phyloP scores from a whole-genome alignment of 2,797 vertebrate species.

The Lepilemur septentrionalis region DNA sequence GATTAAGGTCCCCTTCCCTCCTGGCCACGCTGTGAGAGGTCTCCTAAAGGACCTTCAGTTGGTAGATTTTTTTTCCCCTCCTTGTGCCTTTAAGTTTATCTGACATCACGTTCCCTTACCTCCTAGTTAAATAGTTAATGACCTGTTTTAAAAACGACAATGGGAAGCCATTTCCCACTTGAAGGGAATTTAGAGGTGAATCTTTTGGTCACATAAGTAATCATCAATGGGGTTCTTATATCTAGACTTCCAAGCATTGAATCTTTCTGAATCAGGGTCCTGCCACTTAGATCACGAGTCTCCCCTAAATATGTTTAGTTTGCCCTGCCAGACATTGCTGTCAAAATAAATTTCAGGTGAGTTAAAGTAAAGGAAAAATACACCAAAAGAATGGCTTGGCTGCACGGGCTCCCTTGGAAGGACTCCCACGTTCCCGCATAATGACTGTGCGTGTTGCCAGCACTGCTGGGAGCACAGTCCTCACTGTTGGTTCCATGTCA shows the following conservation, averaged over 20 bases:
- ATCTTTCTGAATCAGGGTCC: not conserved
- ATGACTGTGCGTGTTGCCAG: not conserved
- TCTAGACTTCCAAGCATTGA: not conserved
- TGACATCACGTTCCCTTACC: not conserved
- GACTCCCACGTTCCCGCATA: not conserved
- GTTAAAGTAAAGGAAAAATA: constrained; percentile 40
- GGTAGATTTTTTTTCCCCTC: not conserved
- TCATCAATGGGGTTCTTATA: not conserved
- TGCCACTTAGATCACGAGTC: not conserved
- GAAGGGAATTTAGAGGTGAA: constrained; percentile 49
- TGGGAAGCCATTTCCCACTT: constrained; percentile 32
- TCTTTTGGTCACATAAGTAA: not conserved
- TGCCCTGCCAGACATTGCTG: not conserved
- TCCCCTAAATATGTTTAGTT: not conserved
- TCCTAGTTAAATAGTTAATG: constrained; percentile 53
- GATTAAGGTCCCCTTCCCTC: not conserved
- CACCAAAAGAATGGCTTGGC: not conserved
- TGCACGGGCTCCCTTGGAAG: not conserved
- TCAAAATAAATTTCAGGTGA: not conserved
- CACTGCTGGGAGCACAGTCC: not conserved
- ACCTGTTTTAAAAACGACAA: constrained; percentile 43
- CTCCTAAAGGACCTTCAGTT: not conserved
- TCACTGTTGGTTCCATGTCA: not conserved
- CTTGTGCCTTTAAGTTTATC: constrained; percentile 39
- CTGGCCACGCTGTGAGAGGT: not conserved